These are phyloP conservation scores for Telmatherina bonti DNA, from an alignment of 2,797 vertebrate genomes.

Conservation along the genomic window DNA sequence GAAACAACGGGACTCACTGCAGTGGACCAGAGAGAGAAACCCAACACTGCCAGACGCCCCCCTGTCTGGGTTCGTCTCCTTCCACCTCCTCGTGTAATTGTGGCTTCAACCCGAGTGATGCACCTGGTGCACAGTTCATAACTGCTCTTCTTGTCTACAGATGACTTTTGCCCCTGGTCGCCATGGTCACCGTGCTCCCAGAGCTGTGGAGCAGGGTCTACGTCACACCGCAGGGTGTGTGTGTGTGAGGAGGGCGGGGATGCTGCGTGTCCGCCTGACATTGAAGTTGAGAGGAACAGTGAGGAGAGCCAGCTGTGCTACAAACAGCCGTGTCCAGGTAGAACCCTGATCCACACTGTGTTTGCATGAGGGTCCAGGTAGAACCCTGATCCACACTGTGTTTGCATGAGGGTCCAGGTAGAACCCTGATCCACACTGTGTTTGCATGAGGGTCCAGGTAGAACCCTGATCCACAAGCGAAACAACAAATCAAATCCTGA, in stretches of 20 bases:
- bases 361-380: too few species aligned
- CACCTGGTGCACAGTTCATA: neutral
- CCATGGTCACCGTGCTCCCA: conserved; percentile 87
- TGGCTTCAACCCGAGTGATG: neutral
- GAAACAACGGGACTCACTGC: conserved; percentile 81
- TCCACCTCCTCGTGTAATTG: accelerated
- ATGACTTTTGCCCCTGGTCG: conserved; percentile 88
- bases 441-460: too few species aligned
- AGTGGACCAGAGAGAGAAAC: conserved; percentile 79
- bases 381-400: neutral
- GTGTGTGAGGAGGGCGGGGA: conserved; percentile 78
- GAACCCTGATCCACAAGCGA: neutral
- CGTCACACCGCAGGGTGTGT: conserved; percentile 79
- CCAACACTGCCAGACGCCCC: conserved; percentile 76
- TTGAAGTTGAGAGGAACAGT: conserved; percentile 48
- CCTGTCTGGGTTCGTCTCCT: conserved; percentile 77
- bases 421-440: neutral
- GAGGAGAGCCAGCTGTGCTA: conserved; percentile 86
- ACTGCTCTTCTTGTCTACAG: conserved; percentile 52
- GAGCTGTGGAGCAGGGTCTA: conserved; percentile 86
- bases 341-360: neutral
- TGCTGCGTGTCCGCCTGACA: conserved; percentile 69
- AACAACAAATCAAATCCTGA: too few species aligned
- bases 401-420: too few species aligned
- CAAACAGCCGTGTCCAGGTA: conserved; percentile 85